Percentiles rank a stretch among this genome's conserved stretches.
Conservation (phyloP, 2,113 vertebrate species). For the Thermophis baileyi region DNA sequence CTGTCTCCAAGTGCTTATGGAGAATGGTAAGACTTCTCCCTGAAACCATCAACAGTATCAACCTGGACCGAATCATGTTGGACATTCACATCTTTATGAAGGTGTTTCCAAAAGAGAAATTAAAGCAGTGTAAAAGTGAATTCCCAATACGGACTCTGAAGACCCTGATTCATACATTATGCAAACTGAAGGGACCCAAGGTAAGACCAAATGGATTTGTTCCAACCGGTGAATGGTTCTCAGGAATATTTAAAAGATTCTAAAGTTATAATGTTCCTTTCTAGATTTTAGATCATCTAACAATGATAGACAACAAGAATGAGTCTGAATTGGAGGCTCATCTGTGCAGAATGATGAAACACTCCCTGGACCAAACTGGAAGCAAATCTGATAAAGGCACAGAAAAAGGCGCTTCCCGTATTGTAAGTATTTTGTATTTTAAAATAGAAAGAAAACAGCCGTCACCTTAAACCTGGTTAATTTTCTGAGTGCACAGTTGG, state of each 20-base stretch:
- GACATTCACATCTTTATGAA: constrained; percentile 98
- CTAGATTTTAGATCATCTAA: constrained; percentile 94
- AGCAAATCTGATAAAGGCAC: constrained; percentile 86
- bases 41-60: constrained; percentile 88
- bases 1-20: constrained; percentile 86
- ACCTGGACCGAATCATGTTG: constrained; percentile 91
- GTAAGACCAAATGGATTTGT: constrained; percentile 63
- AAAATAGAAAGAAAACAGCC: not conserved
- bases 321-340: constrained; percentile 95
- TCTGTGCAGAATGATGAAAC: constrained; percentile 87
- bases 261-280: not conserved
- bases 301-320: constrained; percentile 96
- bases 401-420: constrained; percentile 83
- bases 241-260: not conserved
- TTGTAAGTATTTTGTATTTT: constrained; percentile 69
- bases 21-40: constrained; percentile 95
- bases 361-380: constrained; percentile 80
- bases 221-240: not conserved
- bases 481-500: not conserved
- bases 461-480: not conserved
- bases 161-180: constrained; percentile 90
- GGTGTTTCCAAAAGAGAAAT: constrained; percentile 94
- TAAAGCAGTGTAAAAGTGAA: constrained; percentile 94
- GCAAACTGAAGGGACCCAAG: constrained; percentile 91
- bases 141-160: constrained; percentile 93